These are phyloP conservation scores for Macrosteles quadrilineatus DNA, from an alignment of 1,140 invertebrate species.

Conservation along the genomic window DNA sequence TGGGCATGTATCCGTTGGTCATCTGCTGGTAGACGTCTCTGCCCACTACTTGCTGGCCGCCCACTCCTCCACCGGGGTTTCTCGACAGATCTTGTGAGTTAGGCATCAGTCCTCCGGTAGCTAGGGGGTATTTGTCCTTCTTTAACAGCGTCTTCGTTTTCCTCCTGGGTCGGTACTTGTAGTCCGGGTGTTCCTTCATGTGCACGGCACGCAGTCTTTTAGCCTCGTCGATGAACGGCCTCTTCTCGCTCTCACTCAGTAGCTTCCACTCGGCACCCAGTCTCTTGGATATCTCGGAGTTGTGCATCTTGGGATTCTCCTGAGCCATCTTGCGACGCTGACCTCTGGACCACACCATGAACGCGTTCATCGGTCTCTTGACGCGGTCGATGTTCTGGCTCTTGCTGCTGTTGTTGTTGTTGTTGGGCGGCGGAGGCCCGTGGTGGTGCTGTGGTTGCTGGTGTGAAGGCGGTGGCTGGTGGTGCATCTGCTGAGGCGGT, in stretches of 20 bases:
- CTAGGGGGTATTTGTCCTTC: conserved; percentile 93
- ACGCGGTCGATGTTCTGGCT: conserved; percentile 87
- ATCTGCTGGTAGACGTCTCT: conserved; percentile 79
- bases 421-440: conserved; percentile 55
- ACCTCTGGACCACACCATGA: conserved; percentile 99
- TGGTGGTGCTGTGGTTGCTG: conserved; percentile 50
- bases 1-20: conserved; percentile 96
- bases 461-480: conserved; percentile 54
- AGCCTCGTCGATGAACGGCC: conserved; percentile 99
- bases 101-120: conserved; percentile 54
- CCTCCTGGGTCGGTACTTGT: conserved; percentile 92
- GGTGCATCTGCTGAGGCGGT: conserved; percentile 50
- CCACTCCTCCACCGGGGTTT: conserved; percentile 47
- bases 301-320: conserved; percentile 99
- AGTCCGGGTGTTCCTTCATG: conserved; percentile 99
- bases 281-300: conserved; percentile 97
- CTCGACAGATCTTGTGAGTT: conserved; percentile 37
- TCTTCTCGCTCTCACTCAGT: conserved; percentile 92
- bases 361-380: conserved; percentile 99
- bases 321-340: conserved; percentile 99
- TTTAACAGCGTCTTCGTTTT: conserved; percentile 95
- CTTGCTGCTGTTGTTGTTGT: conserved; percentile 73
- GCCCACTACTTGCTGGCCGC: conserved; percentile 50
- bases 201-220: conserved; percentile 97
- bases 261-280: conserved; percentile 99